Percentiles rank a stretch among this genome's conserved stretches.
Conservation (phyloP, 2,888 invertebrate genomes). For the Hymenopus coronatus region DNA sequence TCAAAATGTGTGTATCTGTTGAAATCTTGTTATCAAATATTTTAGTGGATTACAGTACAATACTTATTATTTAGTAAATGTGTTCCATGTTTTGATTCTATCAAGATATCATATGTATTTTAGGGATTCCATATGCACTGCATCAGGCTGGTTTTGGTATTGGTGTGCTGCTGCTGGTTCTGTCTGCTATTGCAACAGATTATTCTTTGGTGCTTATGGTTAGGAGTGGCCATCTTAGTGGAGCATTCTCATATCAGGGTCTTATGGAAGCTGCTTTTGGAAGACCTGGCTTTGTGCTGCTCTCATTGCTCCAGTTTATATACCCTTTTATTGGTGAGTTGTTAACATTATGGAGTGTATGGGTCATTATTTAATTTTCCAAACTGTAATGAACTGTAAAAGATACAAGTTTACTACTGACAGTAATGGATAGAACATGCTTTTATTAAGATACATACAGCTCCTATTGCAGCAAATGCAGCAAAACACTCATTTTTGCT, state of each 20-base stretch:
- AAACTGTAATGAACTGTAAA: no score
- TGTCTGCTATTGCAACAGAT: constrained; percentile 75
- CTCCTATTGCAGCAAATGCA: no score
- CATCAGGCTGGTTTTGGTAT: constrained; percentile 77
- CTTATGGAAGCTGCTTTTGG: constrained; percentile 81
- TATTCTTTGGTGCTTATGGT: constrained; percentile 79
- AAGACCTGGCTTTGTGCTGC: constrained; percentile 69
- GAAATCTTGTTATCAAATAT: no score
- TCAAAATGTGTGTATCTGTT: no score
- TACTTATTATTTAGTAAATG: no score
- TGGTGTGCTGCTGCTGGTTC: constrained; percentile 64
- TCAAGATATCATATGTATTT: background rate
- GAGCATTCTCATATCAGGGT: constrained; percentile 74
- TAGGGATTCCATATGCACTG: constrained; percentile 75
- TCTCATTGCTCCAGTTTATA: constrained; percentile 73
- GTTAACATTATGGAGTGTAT: background rate
- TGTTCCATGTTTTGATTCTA: no score
- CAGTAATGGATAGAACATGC: no score
- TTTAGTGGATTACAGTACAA: no score
- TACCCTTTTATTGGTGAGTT: constrained; percentile 78
- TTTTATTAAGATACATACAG: no score
- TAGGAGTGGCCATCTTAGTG: constrained; percentile 69
- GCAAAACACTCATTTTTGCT: no score
- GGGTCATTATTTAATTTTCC: no score
- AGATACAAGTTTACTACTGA: no score